Evolutionary conservation across 2,797 vertebrate species (phyloP).

Genomic region (Coilia nasus): DNA sequence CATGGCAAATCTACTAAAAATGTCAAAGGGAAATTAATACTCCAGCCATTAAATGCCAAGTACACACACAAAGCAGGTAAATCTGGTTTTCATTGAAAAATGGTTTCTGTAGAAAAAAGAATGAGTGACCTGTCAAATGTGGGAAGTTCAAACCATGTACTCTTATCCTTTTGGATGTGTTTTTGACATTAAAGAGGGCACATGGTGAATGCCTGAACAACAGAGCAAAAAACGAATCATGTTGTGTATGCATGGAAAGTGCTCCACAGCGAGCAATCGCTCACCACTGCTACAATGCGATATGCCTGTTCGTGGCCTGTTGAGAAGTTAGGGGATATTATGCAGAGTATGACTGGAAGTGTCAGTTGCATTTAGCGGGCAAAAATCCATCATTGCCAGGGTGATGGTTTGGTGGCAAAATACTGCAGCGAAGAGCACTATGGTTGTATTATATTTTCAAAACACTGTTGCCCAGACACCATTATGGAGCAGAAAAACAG

Average conservation of each 20-base stretch:
- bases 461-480: background rate
- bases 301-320: background rate
- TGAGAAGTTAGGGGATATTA: background rate
- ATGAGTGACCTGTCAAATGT: background rate
- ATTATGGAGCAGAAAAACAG: constrained; percentile 5
- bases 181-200: background rate
- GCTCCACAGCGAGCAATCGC: background rate
- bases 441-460: background rate
- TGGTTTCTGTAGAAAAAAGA: background rate
- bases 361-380: background rate
- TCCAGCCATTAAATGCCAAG: background rate
- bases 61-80: background rate
- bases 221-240: background rate
- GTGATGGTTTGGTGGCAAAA: background rate
- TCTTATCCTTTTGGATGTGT: background rate
- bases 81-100: background rate
- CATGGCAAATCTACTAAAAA: background rate
- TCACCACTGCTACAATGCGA: background rate
- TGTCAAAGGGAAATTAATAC: background rate
- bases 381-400: background rate
- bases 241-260: background rate
- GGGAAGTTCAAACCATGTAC: background rate
- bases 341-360: background rate
- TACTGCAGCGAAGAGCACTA: background rate
- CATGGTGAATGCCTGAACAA: background rate